A percentile compares a stretch with the other conserved stretches of the same genome.
Evolutionary conservation across 92 coral and sea anemone genomes (phyloP).

Genomic region (Bergia sp.): DNA sequence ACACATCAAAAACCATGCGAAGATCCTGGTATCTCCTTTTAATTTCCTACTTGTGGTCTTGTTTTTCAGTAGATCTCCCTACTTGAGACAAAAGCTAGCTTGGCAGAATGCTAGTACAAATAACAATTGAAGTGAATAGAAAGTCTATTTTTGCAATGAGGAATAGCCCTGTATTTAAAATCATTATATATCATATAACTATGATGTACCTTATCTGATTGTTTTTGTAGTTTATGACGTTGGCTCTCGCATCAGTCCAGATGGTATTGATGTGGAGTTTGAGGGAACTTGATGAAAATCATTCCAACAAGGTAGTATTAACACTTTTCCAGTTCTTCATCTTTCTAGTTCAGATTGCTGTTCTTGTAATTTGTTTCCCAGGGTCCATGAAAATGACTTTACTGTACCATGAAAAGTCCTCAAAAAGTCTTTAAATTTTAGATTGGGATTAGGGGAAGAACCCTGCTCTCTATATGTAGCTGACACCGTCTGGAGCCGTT

Average conservation of each 20-base stretch:
- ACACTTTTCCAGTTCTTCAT: not conserved
- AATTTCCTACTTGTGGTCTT: no score
- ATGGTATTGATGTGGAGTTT: conserved; percentile 78
- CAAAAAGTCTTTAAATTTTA: no score
- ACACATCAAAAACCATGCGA: no score
- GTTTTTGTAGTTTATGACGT: conserved; percentile 61
- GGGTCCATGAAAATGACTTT: not conserved
- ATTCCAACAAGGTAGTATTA: conserved; percentile 77
- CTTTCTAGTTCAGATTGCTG: not conserved
- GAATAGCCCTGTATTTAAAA: not conserved
- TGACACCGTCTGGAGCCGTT: no score
- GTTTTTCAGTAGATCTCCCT: no score
- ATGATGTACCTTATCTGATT: not conserved
- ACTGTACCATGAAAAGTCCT: no score
- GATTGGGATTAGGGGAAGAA: no score
- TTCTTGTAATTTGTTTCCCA: not conserved
- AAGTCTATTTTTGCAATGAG: no score
- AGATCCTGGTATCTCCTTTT: no score
- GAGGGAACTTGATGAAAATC: conserved; percentile 61
- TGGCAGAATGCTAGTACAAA: no score
- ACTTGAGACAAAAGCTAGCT: no score
- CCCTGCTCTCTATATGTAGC: no score
- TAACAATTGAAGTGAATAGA: not conserved
- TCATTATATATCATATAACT: not conserved
- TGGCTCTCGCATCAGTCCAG: conserved; percentile 73